These are phyloP conservation scores for Colinus virginianus DNA, from an alignment of 2,113 vertebrate species.

Conservation along the genomic window DNA sequence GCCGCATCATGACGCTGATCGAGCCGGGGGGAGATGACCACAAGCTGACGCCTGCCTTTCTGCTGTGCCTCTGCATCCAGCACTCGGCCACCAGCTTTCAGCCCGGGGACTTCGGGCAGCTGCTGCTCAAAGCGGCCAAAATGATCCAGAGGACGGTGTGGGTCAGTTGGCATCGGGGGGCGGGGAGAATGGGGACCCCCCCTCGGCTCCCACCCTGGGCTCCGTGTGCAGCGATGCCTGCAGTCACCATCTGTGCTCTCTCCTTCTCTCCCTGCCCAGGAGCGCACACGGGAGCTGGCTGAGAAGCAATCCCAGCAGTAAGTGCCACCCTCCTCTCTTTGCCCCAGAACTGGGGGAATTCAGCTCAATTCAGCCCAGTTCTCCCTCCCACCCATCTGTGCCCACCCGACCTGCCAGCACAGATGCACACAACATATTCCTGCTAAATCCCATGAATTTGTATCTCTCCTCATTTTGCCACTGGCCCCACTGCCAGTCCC, in stretches of 20 bases:
- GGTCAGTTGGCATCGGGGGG: conserved; percentile 82
- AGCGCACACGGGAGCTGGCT: conserved; percentile 94
- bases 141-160: conserved; percentile 89
- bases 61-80: conserved; percentile 94
- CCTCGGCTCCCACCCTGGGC: fast-evolving
- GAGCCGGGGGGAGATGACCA: conserved; percentile 91
- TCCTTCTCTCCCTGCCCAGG: conserved; percentile 78
- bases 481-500: fast-evolving
- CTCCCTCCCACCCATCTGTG: neutral
- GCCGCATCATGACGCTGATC: conserved; percentile 87
- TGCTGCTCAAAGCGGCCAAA: conserved; percentile 90
- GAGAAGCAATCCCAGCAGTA: conserved; percentile 97
- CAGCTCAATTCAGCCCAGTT: neutral
- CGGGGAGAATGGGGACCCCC: neutral
- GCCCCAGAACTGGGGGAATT: neutral
- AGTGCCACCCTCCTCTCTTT: conserved; percentile 71
- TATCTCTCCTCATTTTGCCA: neutral
- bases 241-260: neutral
- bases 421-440: neutral
- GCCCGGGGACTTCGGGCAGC: conserved; percentile 89
- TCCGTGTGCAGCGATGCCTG: fast-evolving
- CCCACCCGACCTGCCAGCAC: neutral
- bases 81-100: conserved; percentile 89
- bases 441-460: neutral
- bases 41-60: conserved; percentile 92